phyloP scores from a whole-genome alignment of 92 coral and sea anemone genomes.

The Actinernus sp. region DNA sequence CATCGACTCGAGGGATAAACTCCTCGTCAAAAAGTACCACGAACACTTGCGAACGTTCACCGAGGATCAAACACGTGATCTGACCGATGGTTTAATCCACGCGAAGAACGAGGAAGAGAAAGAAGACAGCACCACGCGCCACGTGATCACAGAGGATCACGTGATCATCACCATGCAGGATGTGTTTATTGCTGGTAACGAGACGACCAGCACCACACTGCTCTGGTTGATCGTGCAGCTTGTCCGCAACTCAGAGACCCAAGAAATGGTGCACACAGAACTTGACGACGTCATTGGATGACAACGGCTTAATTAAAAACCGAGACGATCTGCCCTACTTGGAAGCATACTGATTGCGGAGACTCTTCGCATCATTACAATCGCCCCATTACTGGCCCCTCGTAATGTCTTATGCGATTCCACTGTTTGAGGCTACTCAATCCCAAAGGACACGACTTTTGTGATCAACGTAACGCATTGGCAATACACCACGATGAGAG shows the following conservation, averaged over 20 bases:
- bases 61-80: constrained; percentile 40
- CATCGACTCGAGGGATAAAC: constrained; percentile 30
- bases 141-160: constrained; percentile 57
- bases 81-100: constrained; percentile 65
- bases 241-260: constrained; percentile 56
- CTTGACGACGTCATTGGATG: constrained; percentile 54
- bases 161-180: constrained; percentile 70
- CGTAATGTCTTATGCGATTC: constrained; percentile 64
- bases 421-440: constrained; percentile 40
- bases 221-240: constrained; percentile 68
- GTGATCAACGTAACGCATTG: constrained; percentile 43
- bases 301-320: constrained; percentile 18
- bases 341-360: constrained; percentile 67
- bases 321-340: constrained; percentile 46
- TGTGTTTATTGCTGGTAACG: constrained; percentile 73
- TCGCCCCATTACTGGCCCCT: constrained; percentile 59
- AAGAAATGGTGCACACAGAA: constrained; percentile 57
- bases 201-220: constrained; percentile 70
- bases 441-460: constrained; percentile 72
- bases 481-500: constrained; percentile 64
- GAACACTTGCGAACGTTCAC: constrained; percentile 41
- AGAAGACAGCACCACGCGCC: constrained; percentile 11
- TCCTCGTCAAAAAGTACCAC: constrained; percentile 36
- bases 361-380: constrained; percentile 54
- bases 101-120: constrained; percentile 52